Conservation (phyloP, 2,888 invertebrate species). For the Ligdia adustata region DNA sequence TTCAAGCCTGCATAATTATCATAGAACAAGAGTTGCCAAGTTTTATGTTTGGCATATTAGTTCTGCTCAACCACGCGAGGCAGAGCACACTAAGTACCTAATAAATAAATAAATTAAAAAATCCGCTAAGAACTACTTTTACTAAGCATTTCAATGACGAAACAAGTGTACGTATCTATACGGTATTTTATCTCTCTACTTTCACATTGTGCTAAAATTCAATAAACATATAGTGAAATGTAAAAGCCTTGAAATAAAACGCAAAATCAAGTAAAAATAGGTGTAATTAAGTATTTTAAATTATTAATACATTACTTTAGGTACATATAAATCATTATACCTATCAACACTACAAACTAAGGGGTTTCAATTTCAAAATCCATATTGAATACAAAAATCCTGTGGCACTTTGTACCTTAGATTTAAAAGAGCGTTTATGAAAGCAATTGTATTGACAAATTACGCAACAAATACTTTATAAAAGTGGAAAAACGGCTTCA, state of each 20-base stretch:
- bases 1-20: too few relatives aligned
- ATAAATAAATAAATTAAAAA: too few relatives aligned
- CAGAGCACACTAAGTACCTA: too few relatives aligned
- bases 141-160: too few relatives aligned
- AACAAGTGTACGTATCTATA: too few relatives aligned
- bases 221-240: background rate
- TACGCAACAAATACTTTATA: background rate
- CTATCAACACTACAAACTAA: constrained; percentile 39
- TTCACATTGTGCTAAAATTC: too few relatives aligned
- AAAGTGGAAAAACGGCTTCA: too few relatives aligned
- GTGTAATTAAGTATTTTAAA: constrained; percentile 59
- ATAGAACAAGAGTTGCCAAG: too few relatives aligned
- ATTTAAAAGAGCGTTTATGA: background rate
- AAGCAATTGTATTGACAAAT: background rate
- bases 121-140: too few relatives aligned
- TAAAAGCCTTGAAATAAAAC: constrained; percentile 9
- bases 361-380: constrained; percentile 45
- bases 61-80: too few relatives aligned
- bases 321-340: constrained; percentile 51
- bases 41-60: too few relatives aligned
- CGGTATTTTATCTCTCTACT: too few relatives aligned
- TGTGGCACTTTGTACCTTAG: constrained; percentile 55
- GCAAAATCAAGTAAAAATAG: constrained; percentile 65
- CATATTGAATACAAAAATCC: constrained; percentile 37
- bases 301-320: constrained; percentile 47